A percentile compares a stretch with the other conserved stretches of the same genome.
Evolutionary conservation across 2,888 invertebrate species (phyloP).

Genomic region (Dasysyrphus albostriatus): DNA sequence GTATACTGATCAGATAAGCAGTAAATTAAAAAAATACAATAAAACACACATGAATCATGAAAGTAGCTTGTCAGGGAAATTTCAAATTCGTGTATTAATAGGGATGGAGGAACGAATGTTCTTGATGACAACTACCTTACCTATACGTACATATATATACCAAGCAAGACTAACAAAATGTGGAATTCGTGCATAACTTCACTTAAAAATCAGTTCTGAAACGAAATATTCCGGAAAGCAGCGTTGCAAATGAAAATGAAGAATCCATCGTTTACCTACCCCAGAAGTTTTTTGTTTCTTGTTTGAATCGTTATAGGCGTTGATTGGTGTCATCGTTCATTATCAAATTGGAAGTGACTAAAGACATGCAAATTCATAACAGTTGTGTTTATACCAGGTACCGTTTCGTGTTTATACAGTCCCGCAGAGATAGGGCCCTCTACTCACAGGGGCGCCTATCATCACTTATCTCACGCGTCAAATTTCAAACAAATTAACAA

Average conservation of each 20-base stretch:
- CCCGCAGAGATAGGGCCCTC: too few relatives aligned
- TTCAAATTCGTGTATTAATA: neutral
- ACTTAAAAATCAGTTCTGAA: neutral
- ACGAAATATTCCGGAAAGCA: neutral
- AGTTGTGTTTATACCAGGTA: too few relatives aligned
- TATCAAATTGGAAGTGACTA: too few relatives aligned
- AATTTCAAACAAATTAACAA: too few relatives aligned
- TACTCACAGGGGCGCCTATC: too few relatives aligned
- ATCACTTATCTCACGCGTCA: too few relatives aligned
- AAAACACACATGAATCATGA: constrained; percentile 2
- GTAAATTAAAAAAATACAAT: constrained; percentile 42
- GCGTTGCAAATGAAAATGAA: neutral
- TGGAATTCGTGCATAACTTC: constrained; percentile 8
- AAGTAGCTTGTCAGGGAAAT: constrained; percentile 17
- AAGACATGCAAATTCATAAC: too few relatives aligned
- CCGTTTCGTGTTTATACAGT: too few relatives aligned
- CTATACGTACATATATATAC: neutral
- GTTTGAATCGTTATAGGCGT: neutral
- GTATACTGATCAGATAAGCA: constrained; percentile 66
- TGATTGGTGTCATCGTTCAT: neutral
- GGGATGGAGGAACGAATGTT: constrained; percentile 12
- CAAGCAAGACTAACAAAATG: neutral
- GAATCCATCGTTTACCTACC: too few relatives aligned
- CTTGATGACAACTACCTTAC: neutral
- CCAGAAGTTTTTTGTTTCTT: too few relatives aligned